Percentiles rank a stretch among this genome's conserved stretches.
phyloP scores from a whole-genome alignment of 2,888 invertebrate species.

The Lycocerus yunnanus region DNA sequence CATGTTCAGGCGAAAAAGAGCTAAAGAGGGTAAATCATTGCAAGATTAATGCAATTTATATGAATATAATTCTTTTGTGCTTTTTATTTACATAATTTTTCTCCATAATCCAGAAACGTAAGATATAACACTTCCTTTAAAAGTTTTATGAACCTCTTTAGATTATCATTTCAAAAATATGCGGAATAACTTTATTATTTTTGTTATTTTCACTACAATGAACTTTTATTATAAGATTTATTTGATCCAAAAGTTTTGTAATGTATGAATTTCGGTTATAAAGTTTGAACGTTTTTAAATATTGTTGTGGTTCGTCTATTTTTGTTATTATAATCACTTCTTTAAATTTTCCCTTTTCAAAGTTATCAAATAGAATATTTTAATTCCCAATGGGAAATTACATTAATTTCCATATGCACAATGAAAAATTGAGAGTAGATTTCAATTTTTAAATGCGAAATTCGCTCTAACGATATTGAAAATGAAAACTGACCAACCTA shows the following conservation, averaged over 20 bases:
- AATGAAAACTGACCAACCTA: not conserved
- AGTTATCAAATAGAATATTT: not conserved
- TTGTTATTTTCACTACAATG: not conserved
- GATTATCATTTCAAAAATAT: not conserved
- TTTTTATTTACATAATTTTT: not conserved
- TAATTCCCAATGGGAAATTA: not conserved
- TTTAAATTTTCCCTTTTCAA: not conserved
- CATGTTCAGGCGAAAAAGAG: not conserved
- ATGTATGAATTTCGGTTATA: not conserved
- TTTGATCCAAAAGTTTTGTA: not conserved
- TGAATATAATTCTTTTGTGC: not conserved
- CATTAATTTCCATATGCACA: no score
- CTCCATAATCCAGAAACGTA: not conserved
- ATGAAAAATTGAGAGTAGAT: not conserved
- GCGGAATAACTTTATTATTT: not conserved
- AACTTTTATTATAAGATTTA: not conserved
- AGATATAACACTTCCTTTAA: not conserved
- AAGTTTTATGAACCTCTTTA: not conserved
- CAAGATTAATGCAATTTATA: not conserved
- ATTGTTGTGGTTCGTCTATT: not conserved
- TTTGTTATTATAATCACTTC: not conserved
- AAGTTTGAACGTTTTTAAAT: not conserved
- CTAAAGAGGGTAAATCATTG: not conserved
- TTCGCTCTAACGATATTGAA: not conserved
- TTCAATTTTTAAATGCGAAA: not conserved